Evolutionary conservation across 2,888 invertebrate genomes (phyloP).

Genomic region (Leucoma salicis): DNA sequence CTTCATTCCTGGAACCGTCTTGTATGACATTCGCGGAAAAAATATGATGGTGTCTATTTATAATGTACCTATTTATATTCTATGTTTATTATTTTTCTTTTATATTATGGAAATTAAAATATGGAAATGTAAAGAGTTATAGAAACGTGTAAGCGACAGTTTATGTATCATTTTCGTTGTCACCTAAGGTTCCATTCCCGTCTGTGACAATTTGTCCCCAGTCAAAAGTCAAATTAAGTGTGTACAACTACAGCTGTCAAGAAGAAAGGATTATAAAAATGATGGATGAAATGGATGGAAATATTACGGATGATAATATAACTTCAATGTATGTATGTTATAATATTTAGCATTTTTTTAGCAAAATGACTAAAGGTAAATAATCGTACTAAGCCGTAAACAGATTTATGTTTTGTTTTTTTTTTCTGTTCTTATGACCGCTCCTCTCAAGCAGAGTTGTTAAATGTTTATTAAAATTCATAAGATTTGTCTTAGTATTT

Average conservation of each 20-base stretch:
- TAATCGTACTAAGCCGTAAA: too few relatives aligned
- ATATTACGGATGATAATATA: not conserved
- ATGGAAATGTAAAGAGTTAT: not conserved
- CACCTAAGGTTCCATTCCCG: conserved; percentile 50
- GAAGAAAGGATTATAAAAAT: not conserved
- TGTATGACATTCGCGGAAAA: not conserved
- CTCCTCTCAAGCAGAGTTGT: too few relatives aligned
- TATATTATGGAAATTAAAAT: not conserved
- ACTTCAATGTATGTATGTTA: not conserved
- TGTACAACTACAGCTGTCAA: conserved; percentile 33
- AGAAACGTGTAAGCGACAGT: not conserved
- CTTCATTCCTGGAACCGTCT: too few relatives aligned
- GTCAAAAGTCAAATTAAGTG: conserved; percentile 31
- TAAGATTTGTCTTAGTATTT: too few relatives aligned
- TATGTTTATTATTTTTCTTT: not conserved
- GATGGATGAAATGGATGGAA: not conserved
- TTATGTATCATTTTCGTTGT: not conserved
- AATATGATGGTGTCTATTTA: not conserved
- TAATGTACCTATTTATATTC: not conserved
- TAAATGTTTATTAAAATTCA: too few relatives aligned
- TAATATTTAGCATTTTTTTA: not conserved
- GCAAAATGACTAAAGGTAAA: not conserved
- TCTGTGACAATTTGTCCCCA: conserved; percentile 53
- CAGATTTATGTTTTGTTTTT: too few relatives aligned
- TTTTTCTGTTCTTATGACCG: too few relatives aligned